A percentile compares a stretch with the other conserved stretches of the same genome.
These are phyloP conservation scores for Myotis vivesi DNA, from an alignment of 2,797 vertebrate genomes.

Conservation along the genomic window DNA sequence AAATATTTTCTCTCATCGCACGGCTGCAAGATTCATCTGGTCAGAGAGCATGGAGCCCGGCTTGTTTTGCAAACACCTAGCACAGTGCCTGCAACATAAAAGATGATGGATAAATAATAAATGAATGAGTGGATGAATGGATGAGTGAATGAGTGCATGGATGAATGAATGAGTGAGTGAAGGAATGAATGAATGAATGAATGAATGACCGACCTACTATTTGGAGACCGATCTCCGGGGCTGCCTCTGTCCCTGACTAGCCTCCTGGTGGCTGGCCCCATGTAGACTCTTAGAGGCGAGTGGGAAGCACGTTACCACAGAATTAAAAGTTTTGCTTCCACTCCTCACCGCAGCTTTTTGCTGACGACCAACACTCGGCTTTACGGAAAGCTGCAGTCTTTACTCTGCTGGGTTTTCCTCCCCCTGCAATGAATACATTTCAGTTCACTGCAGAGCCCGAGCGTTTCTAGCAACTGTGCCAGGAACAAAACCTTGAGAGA, in stretches of 20 bases:
- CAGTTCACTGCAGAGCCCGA: background rate
- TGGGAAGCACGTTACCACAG: background rate
- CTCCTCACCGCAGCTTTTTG: background rate
- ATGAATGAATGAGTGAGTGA: background rate
- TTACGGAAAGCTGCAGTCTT: conserved; percentile 10
- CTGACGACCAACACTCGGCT: background rate
- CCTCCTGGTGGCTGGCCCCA: background rate
- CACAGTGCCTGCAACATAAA: background rate
- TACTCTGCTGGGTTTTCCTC: background rate
- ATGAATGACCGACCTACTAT: background rate
- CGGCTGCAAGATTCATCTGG: background rate
- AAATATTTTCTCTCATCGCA: background rate
- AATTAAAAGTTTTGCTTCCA: background rate
- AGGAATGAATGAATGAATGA: background rate
- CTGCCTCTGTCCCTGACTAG: background rate
- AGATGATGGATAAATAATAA: background rate
- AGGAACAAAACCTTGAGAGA: conserved; percentile 58
- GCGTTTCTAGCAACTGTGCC: background rate
- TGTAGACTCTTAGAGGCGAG: background rate
- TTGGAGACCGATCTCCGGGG: background rate
- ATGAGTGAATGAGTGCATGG: background rate
- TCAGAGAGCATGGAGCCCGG: background rate
- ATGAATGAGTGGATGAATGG: background rate
- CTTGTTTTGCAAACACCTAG: background rate
- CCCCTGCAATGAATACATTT: conserved; percentile 24